phyloP scores from a whole-genome alignment of 2,888 invertebrate species.

The Archips crataeganus region DNA sequence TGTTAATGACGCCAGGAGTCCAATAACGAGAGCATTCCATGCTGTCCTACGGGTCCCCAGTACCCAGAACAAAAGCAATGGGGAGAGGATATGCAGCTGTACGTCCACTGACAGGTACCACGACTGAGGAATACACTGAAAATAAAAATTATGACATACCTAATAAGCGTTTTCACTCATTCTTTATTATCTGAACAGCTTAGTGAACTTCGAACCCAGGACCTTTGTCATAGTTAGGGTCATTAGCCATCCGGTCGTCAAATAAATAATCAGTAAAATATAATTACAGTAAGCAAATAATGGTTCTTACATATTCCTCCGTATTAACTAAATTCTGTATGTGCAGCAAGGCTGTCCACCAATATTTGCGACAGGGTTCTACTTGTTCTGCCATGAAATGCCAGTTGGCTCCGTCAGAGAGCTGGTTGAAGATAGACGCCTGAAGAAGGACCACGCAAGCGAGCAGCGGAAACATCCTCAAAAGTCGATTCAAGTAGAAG shows the following conservation, averaged over 20 bases:
- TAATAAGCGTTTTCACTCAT: no score
- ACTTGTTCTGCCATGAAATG: constrained; percentile 56
- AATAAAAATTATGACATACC: neutral
- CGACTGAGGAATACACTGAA: constrained; percentile 42
- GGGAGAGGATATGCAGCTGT: constrained; percentile 34
- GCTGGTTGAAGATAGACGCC: constrained; percentile 58
- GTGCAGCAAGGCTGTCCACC: constrained; percentile 70
- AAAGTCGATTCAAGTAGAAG: constrained; percentile 45
- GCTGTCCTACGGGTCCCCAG: constrained; percentile 30
- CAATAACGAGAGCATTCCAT: constrained; percentile 30
- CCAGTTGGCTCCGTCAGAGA: constrained; percentile 70
- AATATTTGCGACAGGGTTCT: constrained; percentile 56
- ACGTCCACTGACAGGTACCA: constrained; percentile 45
- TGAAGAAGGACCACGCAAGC: constrained; percentile 40
- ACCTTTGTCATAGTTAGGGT: no score
- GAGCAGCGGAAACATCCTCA: constrained; percentile 45
- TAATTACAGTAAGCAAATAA: neutral
- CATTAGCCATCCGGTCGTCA: no score
- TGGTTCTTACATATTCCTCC: constrained; percentile 32
- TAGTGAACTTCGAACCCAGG: no score
- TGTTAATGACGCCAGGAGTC: constrained; percentile 15
- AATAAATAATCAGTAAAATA: no score
- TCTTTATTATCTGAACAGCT: no score
- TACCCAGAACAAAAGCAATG: constrained; percentile 38
- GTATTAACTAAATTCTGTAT: constrained; percentile 63